Percentiles rank a stretch among this genome's conserved stretches.
Conservation (phyloP, 2,113 vertebrate genomes). For the Lipophrys pholis region DNA sequence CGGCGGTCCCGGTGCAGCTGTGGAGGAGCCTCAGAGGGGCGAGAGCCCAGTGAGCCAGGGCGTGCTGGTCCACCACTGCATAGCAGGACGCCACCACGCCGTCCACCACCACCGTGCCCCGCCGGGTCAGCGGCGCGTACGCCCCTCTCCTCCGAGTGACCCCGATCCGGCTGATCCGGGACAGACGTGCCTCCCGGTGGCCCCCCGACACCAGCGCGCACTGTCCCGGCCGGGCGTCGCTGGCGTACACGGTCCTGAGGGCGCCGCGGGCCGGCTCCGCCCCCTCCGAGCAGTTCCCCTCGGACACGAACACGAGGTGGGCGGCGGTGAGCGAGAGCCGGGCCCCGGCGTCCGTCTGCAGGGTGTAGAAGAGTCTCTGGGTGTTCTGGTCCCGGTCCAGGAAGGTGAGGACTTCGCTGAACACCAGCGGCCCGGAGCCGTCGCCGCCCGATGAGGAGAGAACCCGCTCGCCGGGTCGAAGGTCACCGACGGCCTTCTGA, state of each 20-base stretch:
- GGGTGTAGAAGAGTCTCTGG: constrained; percentile 84
- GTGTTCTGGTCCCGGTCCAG: constrained; percentile 85
- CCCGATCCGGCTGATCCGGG: constrained; percentile 81
- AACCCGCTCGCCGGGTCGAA: constrained; percentile 88
- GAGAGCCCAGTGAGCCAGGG: constrained; percentile 90
- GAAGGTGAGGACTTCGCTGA: constrained; percentile 92
- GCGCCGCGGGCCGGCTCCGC: constrained; percentile 24
- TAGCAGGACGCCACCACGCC: constrained; percentile 92
- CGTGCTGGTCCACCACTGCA: constrained; percentile 87
- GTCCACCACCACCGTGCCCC: constrained; percentile 90
- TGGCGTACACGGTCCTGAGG: constrained; percentile 86
- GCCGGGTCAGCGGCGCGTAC: constrained; percentile 89
- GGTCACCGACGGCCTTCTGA: constrained; percentile 80
- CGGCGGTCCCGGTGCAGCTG: constrained; percentile 77
- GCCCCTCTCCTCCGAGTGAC: constrained; percentile 79
- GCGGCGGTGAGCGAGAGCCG: constrained; percentile 87
- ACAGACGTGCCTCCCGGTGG: constrained; percentile 52
- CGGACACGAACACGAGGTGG: constrained; percentile 88
- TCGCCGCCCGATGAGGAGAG: constrained; percentile 83
- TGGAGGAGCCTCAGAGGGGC: constrained; percentile 88
- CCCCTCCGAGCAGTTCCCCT: constrained; percentile 84
- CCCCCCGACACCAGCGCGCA: constrained; percentile 68
- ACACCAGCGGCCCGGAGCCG: constrained; percentile 78
- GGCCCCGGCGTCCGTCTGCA: constrained; percentile 84
- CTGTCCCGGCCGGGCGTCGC: constrained; percentile 65